phyloP scores from a whole-genome alignment of 2,888 invertebrate species.

The Synergus itoensis region DNA sequence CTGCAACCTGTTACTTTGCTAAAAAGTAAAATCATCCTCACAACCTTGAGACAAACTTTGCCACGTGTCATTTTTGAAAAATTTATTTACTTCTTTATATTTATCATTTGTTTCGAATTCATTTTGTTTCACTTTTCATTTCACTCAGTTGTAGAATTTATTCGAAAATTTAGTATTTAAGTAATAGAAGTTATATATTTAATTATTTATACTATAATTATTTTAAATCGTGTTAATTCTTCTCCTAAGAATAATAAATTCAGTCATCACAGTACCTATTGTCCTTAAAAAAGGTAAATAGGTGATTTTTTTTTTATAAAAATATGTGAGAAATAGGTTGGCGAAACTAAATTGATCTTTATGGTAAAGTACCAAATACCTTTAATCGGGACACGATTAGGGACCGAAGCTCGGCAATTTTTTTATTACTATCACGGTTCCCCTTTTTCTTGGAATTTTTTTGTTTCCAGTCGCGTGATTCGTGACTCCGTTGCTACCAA shows the following conservation, averaged over 20 bases:
- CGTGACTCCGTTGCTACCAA: slow-evolving; percentile 21
- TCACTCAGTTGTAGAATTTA: not conserved
- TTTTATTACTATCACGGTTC: slow-evolving; percentile 18
- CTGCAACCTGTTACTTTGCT: slow-evolving; percentile 60
- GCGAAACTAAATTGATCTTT: too few relatives aligned
- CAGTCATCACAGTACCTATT: too few relatives aligned
- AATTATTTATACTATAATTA: too few relatives aligned
- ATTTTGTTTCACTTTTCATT: not conserved
- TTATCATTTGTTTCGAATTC: not conserved
- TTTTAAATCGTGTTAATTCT: too few relatives aligned
- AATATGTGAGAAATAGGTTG: too few relatives aligned
- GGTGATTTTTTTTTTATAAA: too few relatives aligned
- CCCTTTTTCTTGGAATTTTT: not conserved
- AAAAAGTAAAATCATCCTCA: slow-evolving; percentile 51
- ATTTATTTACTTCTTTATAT: not conserved
- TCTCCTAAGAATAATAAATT: too few relatives aligned
- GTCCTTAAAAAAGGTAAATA: too few relatives aligned
- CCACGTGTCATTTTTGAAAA: slow-evolving; percentile 2
- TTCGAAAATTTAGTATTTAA: not conserved
- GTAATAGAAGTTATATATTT: not conserved
- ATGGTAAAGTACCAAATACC: too few relatives aligned
- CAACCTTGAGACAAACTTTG: slow-evolving; percentile 18
- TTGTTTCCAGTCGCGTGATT: not conserved
- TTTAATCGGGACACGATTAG: not conserved
- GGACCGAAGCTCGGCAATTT: not conserved